A percentile compares a stretch with the other conserved stretches of the same genome.
Conservation (phyloP, 2,888 invertebrate genomes). For the Nasonovia ribisnigri region DNA sequence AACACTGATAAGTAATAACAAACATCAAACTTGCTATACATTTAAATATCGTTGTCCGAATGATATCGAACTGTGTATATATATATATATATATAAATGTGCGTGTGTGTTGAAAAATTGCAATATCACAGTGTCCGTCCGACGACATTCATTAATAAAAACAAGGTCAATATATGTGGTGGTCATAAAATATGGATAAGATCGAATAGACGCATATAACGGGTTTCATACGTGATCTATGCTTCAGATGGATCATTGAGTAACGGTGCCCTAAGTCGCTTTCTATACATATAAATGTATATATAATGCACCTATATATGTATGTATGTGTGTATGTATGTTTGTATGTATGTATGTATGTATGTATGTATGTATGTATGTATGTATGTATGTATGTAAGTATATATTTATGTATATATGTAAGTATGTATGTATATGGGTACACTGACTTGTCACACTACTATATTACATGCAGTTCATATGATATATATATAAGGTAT, state of each 20-base stretch:
- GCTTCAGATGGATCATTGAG: conserved; percentile 59
- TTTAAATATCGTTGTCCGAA: background rate
- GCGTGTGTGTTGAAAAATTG: background rate
- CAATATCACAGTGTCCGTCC: background rate
- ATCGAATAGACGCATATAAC: conserved; percentile 42
- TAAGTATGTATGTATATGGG: background rate
- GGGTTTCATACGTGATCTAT: conserved; percentile 64
- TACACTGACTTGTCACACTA: background rate
- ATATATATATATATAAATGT: background rate
- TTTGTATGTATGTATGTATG: conserved; percentile 9
- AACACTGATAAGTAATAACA: background rate
- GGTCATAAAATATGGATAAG: conserved; percentile 55
- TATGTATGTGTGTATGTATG: background rate
- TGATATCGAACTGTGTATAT: background rate
- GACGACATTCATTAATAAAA: conserved; percentile 26
- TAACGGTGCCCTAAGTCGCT: conserved; percentile 60
- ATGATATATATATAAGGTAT: background rate
- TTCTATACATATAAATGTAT: conserved; percentile 40
- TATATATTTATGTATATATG: background rate
- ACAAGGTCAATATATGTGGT: conserved; percentile 42
- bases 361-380: background rate
- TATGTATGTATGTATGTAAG: background rate
- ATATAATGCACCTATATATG: background rate
- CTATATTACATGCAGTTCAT: background rate
- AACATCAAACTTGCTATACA: background rate